These are phyloP conservation scores for Lasioglossum pauxillum DNA, from an alignment of 2,888 invertebrate genomes.

Conservation along the genomic window DNA sequence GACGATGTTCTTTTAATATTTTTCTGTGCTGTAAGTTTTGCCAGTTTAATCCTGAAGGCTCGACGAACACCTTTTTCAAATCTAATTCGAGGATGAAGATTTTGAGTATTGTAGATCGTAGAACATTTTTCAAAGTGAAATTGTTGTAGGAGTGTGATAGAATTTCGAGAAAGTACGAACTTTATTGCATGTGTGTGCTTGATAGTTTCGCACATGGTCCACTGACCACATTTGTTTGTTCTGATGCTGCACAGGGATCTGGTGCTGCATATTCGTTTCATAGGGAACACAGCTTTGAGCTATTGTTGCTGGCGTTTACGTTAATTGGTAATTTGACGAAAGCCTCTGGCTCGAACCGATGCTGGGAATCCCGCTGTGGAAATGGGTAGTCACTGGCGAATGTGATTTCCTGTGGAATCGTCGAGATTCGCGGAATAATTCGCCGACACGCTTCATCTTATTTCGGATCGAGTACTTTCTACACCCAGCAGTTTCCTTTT, in stretches of 20 bases:
- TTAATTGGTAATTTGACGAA: slow-evolving; percentile 80
- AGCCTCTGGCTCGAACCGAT: slow-evolving; percentile 65
- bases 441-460: not conserved
- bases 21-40: not conserved
- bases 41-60: too few relatives aligned
- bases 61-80: not conserved
- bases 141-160: not conserved
- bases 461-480: not conserved
- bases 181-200: not conserved
- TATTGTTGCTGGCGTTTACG: slow-evolving; percentile 78
- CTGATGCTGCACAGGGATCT: slow-evolving; percentile 45
- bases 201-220: not conserved
- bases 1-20: not conserved
- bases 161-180: not conserved
- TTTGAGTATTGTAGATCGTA: not conserved
- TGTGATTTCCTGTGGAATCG: slow-evolving; percentile 52
- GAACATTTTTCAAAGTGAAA: not conserved
- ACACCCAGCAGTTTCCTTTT: not conserved
- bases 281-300: slow-evolving; percentile 77
- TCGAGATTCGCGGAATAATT: slow-evolving; percentile 39
- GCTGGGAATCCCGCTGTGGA: slow-evolving; percentile 49
- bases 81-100: not conserved
- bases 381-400: slow-evolving; percentile 55
- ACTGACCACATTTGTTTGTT: slow-evolving; percentile 46
- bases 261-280: slow-evolving; percentile 55